A percentile compares a stretch with the other conserved stretches of the same genome.
phyloP scores from a whole-genome alignment of 2,113 vertebrate species.

The Chloroceryle aenea region DNA sequence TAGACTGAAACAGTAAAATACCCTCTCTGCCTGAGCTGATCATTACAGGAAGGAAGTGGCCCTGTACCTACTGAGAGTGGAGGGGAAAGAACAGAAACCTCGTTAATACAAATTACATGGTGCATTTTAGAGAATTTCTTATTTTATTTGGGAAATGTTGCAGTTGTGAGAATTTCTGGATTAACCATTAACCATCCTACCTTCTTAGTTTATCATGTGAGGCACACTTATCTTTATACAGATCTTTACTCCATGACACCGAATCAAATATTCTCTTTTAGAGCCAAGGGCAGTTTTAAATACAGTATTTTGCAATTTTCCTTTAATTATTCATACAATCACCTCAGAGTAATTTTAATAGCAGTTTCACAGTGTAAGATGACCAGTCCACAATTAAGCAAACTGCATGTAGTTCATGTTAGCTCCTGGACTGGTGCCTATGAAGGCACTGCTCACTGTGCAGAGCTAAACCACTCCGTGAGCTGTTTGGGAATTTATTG shows the following conservation, averaged over 20 bases:
- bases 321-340: neutral
- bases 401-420: fast-evolving
- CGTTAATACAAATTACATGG: neutral
- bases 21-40: neutral
- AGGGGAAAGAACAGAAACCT: neutral
- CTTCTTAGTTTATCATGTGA: neutral
- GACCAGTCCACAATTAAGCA: neutral
- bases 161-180: neutral
- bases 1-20: neutral
- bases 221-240: neutral
- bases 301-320: neutral
- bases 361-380: neutral
- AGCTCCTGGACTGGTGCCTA: neutral
- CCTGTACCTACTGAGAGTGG: neutral
- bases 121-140: neutral
- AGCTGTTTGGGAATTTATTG: neutral
- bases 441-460: neutral
- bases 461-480: neutral
- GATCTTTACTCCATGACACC: neutral
- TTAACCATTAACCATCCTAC: neutral
- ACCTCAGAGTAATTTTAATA: neutral
- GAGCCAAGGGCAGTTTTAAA: neutral
- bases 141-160: neutral
- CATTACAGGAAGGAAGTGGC: neutral
- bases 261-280: neutral